These are phyloP conservation scores for Notolabrus celidotus DNA, from an alignment of 2,797 vertebrate species.

Conservation along the genomic window DNA sequence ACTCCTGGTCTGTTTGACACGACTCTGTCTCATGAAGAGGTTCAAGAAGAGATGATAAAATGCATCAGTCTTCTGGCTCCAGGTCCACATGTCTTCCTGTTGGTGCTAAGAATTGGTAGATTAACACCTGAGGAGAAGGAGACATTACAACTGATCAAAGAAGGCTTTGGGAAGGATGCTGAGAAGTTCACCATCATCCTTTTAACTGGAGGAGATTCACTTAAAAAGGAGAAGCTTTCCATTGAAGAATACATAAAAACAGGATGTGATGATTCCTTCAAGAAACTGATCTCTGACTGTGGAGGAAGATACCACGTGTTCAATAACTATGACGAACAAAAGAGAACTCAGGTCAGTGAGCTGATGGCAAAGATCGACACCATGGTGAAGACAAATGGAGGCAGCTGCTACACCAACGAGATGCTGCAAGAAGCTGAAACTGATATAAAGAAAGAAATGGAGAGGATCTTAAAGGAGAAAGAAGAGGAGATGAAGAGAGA, in stretches of 20 bases:
- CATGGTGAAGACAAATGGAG: too few relatives aligned
- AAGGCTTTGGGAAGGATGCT: conserved; percentile 1
- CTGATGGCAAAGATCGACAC: too few relatives aligned
- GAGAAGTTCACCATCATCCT: conserved; percentile 1
- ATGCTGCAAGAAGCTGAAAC: too few relatives aligned
- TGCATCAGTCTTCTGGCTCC: conserved; percentile 52
- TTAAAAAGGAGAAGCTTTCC: not conserved
- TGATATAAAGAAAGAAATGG: too few relatives aligned
- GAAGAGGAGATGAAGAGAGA: too few relatives aligned
- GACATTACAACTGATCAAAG: not conserved
- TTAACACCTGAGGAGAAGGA: not conserved
- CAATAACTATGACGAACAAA: too few relatives aligned
- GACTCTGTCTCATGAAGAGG: not conserved
- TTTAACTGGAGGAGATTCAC: not conserved
- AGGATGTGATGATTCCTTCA: too few relatives aligned
- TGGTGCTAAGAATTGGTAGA: conserved; percentile 43
- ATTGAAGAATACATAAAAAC: not conserved
- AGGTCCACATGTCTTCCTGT: conserved; percentile 56
- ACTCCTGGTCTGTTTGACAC: conserved; percentile 54
- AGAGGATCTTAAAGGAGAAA: too few relatives aligned
- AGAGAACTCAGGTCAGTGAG: too few relatives aligned
- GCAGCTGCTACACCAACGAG: too few relatives aligned
- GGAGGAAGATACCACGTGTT: too few relatives aligned
- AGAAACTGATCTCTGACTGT: too few relatives aligned
- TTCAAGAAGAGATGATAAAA: conserved; percentile 31